Base-by-base conservation (phyloP, 2,888 invertebrate genomes). In the Vannuccia rotundouncinata region DNA sequence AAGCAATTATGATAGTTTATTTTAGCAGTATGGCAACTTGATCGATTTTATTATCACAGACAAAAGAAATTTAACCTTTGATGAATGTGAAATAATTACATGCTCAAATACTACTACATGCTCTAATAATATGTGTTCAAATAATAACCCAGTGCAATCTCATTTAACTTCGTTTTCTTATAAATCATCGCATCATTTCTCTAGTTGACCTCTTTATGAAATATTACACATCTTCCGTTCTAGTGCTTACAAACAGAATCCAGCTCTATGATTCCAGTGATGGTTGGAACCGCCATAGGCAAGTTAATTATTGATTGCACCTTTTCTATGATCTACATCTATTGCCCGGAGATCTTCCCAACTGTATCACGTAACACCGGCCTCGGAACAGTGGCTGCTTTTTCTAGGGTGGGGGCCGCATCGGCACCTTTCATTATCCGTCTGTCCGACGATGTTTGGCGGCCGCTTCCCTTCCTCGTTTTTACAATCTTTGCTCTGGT, bases 291-390 rank as follows among this genome's bases (percentile, higher is more conserved):
- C 5, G 25, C 66, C 25, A 17, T 66, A 5, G 66, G 66, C 22
- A 66, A 66, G 25, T 22, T 66, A 27, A 5, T 66, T 27, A 22
- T 66, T 13, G 66, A 66, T 27, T 17, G 22, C 66, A 66, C 66
- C 10, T 66, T 66, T 22, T 66, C 66, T 27, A 66, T 66, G 66
- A n/a, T 66, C 22, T 66, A 13, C 66, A 22, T 66, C 31, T 77
- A 77, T 10, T 77, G 29, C 17, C 45, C 45, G 13, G 77, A 77
- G 29, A 28, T 77, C 0, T 77, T 30, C 1, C 77, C 77, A 25
- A 77, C 77, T 5, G 45, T 28, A 59, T 28, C 59, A 1, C 0
- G 77, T 1, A 77, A 30, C 59, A 31, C 59, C 29, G 77, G 77
- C 31, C 25, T 77, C 22, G 77, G 31, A 0, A 77, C 45, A 22